Evolutionary conservation across 2,797 vertebrate genomes (phyloP).

Genomic region (Pempheris klunzingeri): DNA sequence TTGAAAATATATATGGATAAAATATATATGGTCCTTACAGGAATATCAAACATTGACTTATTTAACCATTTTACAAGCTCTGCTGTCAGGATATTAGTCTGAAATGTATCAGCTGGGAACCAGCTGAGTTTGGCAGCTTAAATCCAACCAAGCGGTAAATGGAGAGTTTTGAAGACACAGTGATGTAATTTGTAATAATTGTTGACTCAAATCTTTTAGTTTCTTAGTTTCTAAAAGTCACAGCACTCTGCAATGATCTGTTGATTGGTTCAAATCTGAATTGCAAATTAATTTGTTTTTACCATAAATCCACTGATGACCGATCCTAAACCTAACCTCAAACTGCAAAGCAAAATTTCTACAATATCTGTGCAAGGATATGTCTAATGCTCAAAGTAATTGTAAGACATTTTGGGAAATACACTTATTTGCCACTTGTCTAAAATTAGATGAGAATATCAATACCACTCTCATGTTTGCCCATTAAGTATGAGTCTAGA

Average conservation of each 20-base stretch:
- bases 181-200: not conserved
- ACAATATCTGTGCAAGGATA: not conserved
- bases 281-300: not conserved
- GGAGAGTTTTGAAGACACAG: slow-evolving; percentile 8
- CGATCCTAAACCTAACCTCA: not conserved
- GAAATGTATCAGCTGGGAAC: not conserved
- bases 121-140: slow-evolving; percentile 13
- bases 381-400: not conserved
- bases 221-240: not conserved
- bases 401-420: not conserved
- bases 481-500: not conserved
- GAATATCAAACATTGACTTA: slow-evolving; percentile 6
- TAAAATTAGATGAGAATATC: not conserved
- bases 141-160: not conserved
- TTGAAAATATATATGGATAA: not conserved
- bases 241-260: not conserved
- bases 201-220: not conserved
- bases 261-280: not conserved
- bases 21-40: not conserved
- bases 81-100: slow-evolving; percentile 2
- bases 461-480: not conserved
- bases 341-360: not conserved
- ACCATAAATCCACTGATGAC: not conserved
- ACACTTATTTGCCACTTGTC: not conserved
- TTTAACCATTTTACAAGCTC: not conserved